Evolutionary conservation across 2,113 vertebrate species (phyloP).

Genomic region (Diadophis punctatus): DNA sequence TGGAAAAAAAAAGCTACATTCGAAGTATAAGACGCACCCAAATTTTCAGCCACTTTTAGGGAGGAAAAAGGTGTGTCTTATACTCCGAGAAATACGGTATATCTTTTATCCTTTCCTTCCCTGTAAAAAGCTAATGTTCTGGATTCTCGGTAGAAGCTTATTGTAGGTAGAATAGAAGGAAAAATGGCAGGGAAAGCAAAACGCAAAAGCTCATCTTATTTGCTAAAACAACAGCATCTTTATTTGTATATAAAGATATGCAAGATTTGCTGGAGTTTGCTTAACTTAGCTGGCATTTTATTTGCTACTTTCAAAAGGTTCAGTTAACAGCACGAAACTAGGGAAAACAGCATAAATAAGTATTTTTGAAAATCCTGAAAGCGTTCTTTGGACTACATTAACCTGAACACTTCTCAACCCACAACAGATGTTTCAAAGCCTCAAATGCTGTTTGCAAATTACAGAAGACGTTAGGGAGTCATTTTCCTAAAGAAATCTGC

Average conservation of each 20-base stretch:
- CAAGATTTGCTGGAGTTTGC: background rate
- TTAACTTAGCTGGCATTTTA: background rate
- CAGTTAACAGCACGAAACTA: background rate
- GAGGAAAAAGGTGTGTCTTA: too few relatives aligned
- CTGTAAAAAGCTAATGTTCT: background rate
- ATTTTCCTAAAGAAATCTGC: background rate
- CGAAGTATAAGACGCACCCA: too few relatives aligned
- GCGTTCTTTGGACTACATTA: slow-evolving; percentile 9
- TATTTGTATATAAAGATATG: background rate
- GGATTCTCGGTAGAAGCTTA: background rate
- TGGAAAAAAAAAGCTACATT: too few relatives aligned
- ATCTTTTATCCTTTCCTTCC: background rate
- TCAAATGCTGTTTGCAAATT: slow-evolving; percentile 35
- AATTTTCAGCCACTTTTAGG: too few relatives aligned
- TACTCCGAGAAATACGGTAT: too few relatives aligned
- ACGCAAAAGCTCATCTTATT: background rate
- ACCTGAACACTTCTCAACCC: slow-evolving; percentile 4
- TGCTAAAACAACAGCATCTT: background rate
- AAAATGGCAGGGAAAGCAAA: background rate
- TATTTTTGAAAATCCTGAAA: background rate
- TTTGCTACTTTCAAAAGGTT: background rate
- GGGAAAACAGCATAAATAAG: background rate
- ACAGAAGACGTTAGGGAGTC: background rate
- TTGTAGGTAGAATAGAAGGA: background rate
- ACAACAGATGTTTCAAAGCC: slow-evolving; percentile 16